Evolutionary conservation across 2,797 vertebrate genomes (phyloP).

Genomic region (Dipus sagitta): DNA sequence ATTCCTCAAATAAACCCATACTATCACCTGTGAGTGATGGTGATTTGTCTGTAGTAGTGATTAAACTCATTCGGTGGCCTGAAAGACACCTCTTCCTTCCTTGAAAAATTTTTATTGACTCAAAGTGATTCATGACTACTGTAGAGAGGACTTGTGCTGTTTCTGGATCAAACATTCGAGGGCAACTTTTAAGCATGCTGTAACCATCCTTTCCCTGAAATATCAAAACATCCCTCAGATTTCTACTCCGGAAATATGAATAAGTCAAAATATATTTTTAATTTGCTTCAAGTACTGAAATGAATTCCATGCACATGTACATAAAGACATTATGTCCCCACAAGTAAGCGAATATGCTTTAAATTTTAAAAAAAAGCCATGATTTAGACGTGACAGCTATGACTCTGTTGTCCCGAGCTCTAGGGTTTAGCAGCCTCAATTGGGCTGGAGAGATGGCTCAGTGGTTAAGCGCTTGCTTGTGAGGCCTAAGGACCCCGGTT

Average conservation of each 20-base stretch:
- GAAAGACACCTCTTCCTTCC: slow-evolving; percentile 79
- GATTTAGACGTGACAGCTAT: neutral
- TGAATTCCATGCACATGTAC: neutral
- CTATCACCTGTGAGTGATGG: slow-evolving; percentile 76
- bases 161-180: slow-evolving; percentile 74
- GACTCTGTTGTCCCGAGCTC: neutral
- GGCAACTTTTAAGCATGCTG: slow-evolving; percentile 77
- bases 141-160: slow-evolving; percentile 77
- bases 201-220: slow-evolving; percentile 82
- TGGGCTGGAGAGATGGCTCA: no score
- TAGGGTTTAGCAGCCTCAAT: neutral
- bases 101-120: slow-evolving; percentile 80
- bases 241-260: slow-evolving; percentile 18
- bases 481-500: no score
- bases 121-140: slow-evolving; percentile 83
- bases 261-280: neutral
- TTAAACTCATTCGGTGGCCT: slow-evolving; percentile 77
- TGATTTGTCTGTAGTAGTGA: slow-evolving; percentile 67
- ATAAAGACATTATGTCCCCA: slow-evolving; percentile 13
- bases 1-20: slow-evolving; percentile 4
- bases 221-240: slow-evolving; percentile 20
- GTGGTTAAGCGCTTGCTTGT: no score
- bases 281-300: neutral
- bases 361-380: neutral
- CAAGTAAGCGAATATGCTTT: neutral